Percentiles rank a stretch among this genome's conserved stretches.
Evolutionary conservation across 2,797 vertebrate species (phyloP).

Genomic region (Pipistrellus pipistrellus): DNA sequence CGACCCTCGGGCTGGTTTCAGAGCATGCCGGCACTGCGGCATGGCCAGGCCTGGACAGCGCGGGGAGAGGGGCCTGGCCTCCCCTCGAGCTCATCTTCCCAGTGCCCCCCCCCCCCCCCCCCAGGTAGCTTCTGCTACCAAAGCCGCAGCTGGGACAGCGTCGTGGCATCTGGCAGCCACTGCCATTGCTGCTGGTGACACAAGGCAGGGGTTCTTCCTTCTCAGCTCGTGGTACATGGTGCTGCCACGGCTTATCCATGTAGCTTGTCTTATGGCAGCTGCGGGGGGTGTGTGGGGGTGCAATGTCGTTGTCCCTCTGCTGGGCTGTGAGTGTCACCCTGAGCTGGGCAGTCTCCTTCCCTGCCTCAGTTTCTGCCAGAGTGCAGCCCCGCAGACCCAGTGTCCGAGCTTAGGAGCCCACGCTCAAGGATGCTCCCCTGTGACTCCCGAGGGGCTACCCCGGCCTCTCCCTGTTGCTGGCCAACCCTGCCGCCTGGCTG

Average conservation of each 20-base stretch:
- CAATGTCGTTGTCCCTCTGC: neutral
- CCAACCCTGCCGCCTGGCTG: too few species aligned
- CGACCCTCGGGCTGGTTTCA: neutral
- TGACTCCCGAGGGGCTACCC: neutral
- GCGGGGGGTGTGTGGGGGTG: too few species aligned
- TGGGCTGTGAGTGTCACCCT: neutral
- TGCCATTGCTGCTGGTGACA: neutral
- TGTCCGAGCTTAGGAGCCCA: neutral
- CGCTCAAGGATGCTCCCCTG: too few species aligned
- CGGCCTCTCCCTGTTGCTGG: neutral
- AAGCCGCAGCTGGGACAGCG: too few species aligned
- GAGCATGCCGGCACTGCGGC: fast-evolving
- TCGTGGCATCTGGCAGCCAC: neutral
- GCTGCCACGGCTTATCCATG: fast-evolving
- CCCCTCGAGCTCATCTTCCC: neutral
- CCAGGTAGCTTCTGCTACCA: neutral
- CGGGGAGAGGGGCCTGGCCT: neutral
- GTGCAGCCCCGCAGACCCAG: neutral
- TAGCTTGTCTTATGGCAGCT: neutral
- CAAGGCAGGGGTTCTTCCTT: neutral
- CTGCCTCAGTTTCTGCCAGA: neutral
- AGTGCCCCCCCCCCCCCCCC: neutral
- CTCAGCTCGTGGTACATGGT: fast-evolving
- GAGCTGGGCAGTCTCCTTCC: neutral
- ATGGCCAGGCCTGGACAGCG: fast-evolving